These are phyloP conservation scores for Pseudorectes ferrugineus DNA, from an alignment of 2,113 vertebrate genomes.

Conservation along the genomic window DNA sequence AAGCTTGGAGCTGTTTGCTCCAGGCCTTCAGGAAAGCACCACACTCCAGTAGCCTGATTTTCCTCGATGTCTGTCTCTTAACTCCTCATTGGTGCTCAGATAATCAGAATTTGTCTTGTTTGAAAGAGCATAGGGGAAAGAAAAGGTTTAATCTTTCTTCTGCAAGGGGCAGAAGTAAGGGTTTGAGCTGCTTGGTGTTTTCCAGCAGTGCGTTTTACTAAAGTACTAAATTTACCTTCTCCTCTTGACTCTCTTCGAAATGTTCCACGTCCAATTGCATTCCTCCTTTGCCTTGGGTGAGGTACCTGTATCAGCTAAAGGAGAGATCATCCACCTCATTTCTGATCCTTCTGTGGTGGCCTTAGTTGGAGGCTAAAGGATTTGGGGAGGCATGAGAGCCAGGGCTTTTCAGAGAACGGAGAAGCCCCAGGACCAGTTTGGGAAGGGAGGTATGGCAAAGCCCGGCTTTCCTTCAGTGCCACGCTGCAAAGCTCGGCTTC, in stretches of 20 bases:
- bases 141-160: background rate
- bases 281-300: background rate
- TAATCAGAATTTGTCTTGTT: background rate
- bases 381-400: background rate
- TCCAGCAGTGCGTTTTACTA: background rate
- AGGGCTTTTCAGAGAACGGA: background rate
- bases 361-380: background rate
- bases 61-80: background rate
- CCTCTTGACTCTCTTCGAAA: background rate
- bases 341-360: background rate
- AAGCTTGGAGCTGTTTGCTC: background rate
- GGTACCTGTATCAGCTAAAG: background rate
- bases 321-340: background rate
- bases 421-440: background rate
- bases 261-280: rapidly evolving
- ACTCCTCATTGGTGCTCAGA: background rate
- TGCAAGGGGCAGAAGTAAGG: background rate
- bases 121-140: background rate
- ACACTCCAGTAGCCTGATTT: background rate
- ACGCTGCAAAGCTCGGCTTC: background rate
- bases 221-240: background rate
- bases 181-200: background rate
- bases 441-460: background rate
- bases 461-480: background rate
- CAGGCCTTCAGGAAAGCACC: background rate